A percentile compares a stretch with the other conserved stretches of the same genome.
phyloP scores from a whole-genome alignment of 2,797 vertebrate species.

The Schizothorax lantsangensis region DNA sequence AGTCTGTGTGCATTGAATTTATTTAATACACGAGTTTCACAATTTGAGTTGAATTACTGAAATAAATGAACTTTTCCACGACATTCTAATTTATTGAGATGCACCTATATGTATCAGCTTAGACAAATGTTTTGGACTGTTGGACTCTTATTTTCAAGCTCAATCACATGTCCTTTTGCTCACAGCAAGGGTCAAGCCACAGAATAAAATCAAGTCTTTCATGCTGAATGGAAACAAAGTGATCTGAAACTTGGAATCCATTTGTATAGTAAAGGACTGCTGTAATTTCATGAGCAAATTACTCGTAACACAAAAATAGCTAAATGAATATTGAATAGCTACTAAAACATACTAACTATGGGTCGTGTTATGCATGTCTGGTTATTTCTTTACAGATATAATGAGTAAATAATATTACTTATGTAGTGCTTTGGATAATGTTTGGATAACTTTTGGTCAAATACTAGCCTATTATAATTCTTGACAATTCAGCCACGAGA shows the following conservation, averaged over 20 bases:
- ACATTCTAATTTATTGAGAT: no score
- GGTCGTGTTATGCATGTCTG: neutral
- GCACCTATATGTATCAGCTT: neutral
- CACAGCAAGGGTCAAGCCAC: neutral
- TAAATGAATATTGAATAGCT: neutral
- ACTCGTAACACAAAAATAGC: neutral
- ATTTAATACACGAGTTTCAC: no score
- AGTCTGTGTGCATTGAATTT: no score
- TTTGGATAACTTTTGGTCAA: no score
- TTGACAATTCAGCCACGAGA: constrained; percentile 38
- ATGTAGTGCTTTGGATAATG: neutral
- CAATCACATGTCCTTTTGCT: neutral
- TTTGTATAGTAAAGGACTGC: neutral
- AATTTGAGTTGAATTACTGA: no score
- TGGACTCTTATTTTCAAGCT: neutral
- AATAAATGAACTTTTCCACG: no score
- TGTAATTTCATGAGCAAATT: neutral
- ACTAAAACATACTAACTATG: neutral
- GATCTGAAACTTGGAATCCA: neutral
- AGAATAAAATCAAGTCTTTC: neutral
- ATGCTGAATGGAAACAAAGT: neutral
- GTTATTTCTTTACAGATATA: neutral
- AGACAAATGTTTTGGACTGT: neutral
- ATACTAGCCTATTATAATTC: neutral
- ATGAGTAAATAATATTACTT: neutral